Base-by-base conservation (phyloP, 2,797 vertebrate species). In the Tympanoctomys barrerae region DNA sequence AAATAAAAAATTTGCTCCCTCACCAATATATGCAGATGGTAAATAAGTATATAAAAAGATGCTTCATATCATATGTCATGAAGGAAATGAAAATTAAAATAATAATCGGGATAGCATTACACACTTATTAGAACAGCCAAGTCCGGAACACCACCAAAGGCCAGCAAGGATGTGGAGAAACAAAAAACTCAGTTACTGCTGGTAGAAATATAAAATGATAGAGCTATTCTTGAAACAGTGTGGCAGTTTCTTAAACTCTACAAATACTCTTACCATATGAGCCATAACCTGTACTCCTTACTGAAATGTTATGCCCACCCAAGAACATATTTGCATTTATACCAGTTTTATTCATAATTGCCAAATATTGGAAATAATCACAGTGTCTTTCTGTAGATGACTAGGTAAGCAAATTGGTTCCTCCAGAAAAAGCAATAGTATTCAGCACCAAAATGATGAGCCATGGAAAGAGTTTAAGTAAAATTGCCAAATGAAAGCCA, bases 11-110 rank as follows among this genome's bases (percentile, higher is more conserved):
- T 62, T 16, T 78, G 5, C 11, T 54, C 22, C 28, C 36, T 92
- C 21, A 70, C 39, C 2, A 81, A 78, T 11, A 49, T 46, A 16
- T n/a, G 49, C 61, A 81, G 54, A 28, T 88, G 13, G 39, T 22
- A 95, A 94, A 64, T 52, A 62, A 94, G 14, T 21, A 46, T 79
- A 89, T 89, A 24, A 64, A 85, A 94, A 87, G 22, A 49, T 66
- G 22, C 3, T 91, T 46, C 26, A 64, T 12, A 73, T 85, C 9
- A 4, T 3, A 14, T 57, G 5, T 71, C 16, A 78, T 89, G 61
- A 87, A 83, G 59, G 26, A 91, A 86, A 10, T 62, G 2, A 14
- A 88, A 90, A 86, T 70, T 94, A 73, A 79, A 90, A 57, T 66
- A 54, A 77, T 46, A 68, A 19, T 36, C 5, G 42, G 68, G 31